Base-by-base conservation (phyloP, 2,888 invertebrate genomes). In the Calameuta pallipes region DNA sequence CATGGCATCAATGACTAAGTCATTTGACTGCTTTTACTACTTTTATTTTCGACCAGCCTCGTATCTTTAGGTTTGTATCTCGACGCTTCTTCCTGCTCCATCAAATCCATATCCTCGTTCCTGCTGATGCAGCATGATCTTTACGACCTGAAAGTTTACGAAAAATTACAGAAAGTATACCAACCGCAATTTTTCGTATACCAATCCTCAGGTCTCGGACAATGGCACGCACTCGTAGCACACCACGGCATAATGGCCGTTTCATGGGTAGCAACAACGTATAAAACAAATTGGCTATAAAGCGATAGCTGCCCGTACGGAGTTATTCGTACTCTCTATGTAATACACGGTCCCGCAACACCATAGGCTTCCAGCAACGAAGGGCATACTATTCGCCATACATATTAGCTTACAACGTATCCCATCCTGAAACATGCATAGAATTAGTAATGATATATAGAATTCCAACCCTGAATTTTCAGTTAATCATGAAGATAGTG, bases 241-340 rank as follows among this genome's bases (percentile, higher is more conserved):
- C 78, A 78, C 71, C 31, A 31, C 74, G 56, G 74, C 69, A 78
- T 86, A 87, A 87, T 87, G 87, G 86, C 81, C 84, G 80, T 87
- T 89, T 88, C 87, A 86, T 86, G 88, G 84, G 86, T 87, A 89
- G 56, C 56, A 56, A 88, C 89, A 89, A 88, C 86, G 85, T 88
- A 88, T 90, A 88, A 90, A 90, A 90, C 88, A 88, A 90, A 90
- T 90, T 89, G 89, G 86, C 88, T 87, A 87, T 90, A 90, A 90
- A 90, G 86, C 81, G 36, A 77, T 79, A 78, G 79, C 37, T 69
- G 78, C 79, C 81, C 80, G 79, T 79, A 77, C 82, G 82, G 81
- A 83, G 85, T 86, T 87, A 86, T 87, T 85, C 84, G 85, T 85
- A 83, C 74, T 80, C 79, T 30, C 34, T 68, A 69, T 75, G 13